Evolutionary conservation across 1,140 invertebrate species (phyloP), one percentile per base, ranked within the genome.

Genomic region (Orchestia grillus): DNA sequence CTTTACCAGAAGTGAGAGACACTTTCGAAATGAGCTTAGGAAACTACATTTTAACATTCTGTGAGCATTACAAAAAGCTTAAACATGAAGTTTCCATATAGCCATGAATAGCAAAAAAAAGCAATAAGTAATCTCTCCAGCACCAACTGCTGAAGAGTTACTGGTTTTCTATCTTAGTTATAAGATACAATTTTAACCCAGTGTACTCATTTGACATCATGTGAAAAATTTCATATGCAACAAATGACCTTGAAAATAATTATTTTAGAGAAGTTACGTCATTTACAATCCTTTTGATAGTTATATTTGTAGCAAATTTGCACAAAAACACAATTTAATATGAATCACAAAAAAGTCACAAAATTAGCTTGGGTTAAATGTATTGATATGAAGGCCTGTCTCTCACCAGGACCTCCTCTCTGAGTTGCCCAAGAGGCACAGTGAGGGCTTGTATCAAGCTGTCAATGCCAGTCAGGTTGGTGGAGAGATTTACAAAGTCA

Each of bases 401-500:
- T 40, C 97, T 98, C 98, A 98, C 98, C 97, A 98, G 97, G 88
- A 99, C 98, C 98, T 99, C 98, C 97, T 98, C 98, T 97, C 98
- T 98, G 40, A 99, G 97, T 97, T 98, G 98, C 57, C 98, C 98
- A 62, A 99, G 97, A 43, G 99, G 99, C 91, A 97, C 97, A 97
- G 98, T 98, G 96, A 99, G 98, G 97, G 98, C 98, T 96, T 98
- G 98, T 96, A 99, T 99, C 11, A 98, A 98, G 97, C 99, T 98
- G 97, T 99, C 99, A 95, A 99, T 98, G 0, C 99, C 99, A 97
- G 99, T 99, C 96, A 99, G 97, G 97, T 99, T 99, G 43, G 99
- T 99, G 47, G 99, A 99, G 87, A 99, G 97, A 97, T 99, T 99
- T 16, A 99, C 99, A 98, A 99, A 99, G 97, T 99, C 99, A 4